Conservation (phyloP, 2,113 vertebrate species). For the Apeltes quadracus region DNA sequence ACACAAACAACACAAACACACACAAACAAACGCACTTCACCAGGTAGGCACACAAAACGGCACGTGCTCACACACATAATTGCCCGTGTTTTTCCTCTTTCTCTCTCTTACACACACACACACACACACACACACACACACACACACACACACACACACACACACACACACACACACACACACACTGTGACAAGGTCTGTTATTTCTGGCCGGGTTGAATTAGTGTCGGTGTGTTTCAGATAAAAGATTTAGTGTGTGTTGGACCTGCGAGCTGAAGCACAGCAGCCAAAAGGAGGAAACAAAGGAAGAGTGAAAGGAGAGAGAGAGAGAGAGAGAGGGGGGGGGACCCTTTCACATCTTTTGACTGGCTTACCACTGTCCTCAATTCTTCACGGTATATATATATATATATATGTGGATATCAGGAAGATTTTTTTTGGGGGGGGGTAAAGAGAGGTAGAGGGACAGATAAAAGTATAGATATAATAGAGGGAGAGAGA, state of each 20-base stretch:
- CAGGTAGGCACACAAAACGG: not conserved
- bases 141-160: slow-evolving; percentile 19
- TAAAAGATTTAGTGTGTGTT: slow-evolving; percentile 67
- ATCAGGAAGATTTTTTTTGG: slow-evolving; percentile 52
- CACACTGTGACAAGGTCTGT: slow-evolving; percentile 36
- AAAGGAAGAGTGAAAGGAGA: slow-evolving; percentile 37
- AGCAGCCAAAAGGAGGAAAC: slow-evolving; percentile 43
- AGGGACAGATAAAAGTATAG: slow-evolving; percentile 65
- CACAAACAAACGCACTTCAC: not conserved
- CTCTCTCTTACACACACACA: slow-evolving; percentile 21
- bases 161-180: slow-evolving; percentile 21
- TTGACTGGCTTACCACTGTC: slow-evolving; percentile 60
- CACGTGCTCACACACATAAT: not conserved
- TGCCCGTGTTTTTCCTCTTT: not conserved
- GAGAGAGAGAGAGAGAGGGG: slow-evolving; percentile 13
- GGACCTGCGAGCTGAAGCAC: slow-evolving; percentile 42
- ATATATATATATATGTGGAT: slow-evolving; percentile 61
- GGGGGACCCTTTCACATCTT: slow-evolving; percentile 64
- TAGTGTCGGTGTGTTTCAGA: slow-evolving; percentile 69
- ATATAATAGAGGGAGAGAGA: slow-evolving; percentile 54
- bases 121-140: slow-evolving; percentile 23
- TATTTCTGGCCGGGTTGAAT: slow-evolving; percentile 60
- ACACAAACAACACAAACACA: slow-evolving; percentile 21
- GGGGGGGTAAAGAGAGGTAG: slow-evolving; percentile 37
- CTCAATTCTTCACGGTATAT: slow-evolving; percentile 64